Evolutionary conservation across 2,888 invertebrate species (phyloP).

Genomic region (Zeuzera pyrina): DNA sequence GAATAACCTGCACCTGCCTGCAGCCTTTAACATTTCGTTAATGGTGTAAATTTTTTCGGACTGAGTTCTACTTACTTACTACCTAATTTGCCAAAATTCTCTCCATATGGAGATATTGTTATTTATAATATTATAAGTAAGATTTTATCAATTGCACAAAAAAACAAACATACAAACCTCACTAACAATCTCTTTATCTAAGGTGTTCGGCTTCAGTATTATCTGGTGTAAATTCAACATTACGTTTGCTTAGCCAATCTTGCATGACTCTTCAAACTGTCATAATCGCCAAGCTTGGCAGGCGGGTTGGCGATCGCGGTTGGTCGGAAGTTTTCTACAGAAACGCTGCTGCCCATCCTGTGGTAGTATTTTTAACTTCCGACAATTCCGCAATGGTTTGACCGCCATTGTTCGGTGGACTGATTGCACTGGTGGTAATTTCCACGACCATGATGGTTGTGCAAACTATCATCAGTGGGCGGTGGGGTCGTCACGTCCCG

Average conservation of each 20-base stretch:
- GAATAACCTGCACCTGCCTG: neutral
- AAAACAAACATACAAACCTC: conserved; percentile 42
- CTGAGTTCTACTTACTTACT: neutral
- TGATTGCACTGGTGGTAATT: too few species aligned
- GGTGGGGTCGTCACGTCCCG: too few species aligned
- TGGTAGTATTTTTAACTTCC: too few species aligned
- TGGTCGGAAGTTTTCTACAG: conserved; percentile 1
- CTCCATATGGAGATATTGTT: neutral
- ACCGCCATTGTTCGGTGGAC: too few species aligned
- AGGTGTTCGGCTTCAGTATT: neutral
- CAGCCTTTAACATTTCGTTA: conserved; percentile 1
- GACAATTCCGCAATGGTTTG: too few species aligned
- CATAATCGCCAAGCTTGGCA: conserved; percentile 1
- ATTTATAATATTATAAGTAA: neutral
- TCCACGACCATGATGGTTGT: too few species aligned
- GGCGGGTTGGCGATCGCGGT: neutral
- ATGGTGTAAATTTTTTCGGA: conserved; percentile 1
- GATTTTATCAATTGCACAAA: neutral
- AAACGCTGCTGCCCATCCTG: too few species aligned
- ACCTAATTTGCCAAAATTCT: neutral
- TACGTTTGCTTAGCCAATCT: neutral
- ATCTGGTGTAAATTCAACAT: neutral
- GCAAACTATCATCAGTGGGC: too few species aligned
- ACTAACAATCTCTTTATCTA: conserved; percentile 27
- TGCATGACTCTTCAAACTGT: neutral